A percentile compares a stretch with the other conserved stretches of the same genome.
These are phyloP conservation scores for Hipparchia semele DNA, from an alignment of 2,888 invertebrate species.

Conservation along the genomic window DNA sequence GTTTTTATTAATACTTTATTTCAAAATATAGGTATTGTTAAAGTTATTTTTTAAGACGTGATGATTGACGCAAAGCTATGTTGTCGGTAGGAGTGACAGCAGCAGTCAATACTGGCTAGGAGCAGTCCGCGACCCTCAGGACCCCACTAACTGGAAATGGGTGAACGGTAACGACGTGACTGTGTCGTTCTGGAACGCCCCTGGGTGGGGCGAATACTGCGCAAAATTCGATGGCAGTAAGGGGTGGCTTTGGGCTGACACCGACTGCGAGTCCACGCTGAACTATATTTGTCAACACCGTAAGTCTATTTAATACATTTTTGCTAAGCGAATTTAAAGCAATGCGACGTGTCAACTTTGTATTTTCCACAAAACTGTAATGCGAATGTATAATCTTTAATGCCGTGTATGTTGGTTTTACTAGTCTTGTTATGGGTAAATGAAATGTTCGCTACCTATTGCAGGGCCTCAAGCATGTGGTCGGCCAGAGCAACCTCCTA, in stretches of 20 bases:
- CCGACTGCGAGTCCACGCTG: constrained; percentile 91
- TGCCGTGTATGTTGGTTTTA: neutral
- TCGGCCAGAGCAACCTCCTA: constrained; percentile 95
- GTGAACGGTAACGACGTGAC: constrained; percentile 93
- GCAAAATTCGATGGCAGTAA: constrained; percentile 96
- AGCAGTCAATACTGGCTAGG: constrained; percentile 98
- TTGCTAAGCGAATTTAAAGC: constrained; percentile 31
- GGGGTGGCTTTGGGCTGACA: constrained; percentile 97
- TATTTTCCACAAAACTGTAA: neutral
- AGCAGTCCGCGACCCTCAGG: constrained; percentile 91
- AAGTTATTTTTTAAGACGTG: neutral
- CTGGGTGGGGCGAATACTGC: constrained; percentile 92
- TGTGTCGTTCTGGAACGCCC: constrained; percentile 96
- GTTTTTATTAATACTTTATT: no score
- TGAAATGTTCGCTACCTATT: constrained; percentile 29
- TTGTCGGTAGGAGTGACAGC: constrained; percentile 87
- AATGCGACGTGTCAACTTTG: constrained; percentile 27
- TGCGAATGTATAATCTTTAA: constrained; percentile 11
- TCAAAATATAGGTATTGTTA: no score
- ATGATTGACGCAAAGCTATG: constrained; percentile 23
- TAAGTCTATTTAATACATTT: constrained; percentile 78
- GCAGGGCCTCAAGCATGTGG: constrained; percentile 95
- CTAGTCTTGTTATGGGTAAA: neutral
- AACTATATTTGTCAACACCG: constrained; percentile 97
- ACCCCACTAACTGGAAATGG: constrained; percentile 94